Evolutionary conservation across 2,113 vertebrate genomes (phyloP).

Genomic region (Bubalus kerabau): DNA sequence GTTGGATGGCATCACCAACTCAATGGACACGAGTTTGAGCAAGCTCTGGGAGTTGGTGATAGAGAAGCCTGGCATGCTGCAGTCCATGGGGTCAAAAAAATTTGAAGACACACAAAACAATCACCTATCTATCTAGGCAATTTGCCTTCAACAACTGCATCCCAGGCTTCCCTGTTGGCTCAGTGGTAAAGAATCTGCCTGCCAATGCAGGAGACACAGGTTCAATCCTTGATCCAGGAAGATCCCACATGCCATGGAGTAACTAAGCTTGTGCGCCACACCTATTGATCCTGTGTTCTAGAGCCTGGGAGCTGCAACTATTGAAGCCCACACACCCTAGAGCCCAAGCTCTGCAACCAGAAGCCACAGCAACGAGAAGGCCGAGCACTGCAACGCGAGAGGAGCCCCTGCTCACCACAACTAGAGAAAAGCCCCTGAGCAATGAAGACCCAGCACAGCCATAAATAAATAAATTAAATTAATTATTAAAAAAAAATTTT

Average conservation of each 20-base stretch:
- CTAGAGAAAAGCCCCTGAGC: neutral
- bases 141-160: neutral
- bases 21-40: neutral
- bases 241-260: neutral
- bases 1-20: neutral
- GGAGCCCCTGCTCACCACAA: neutral
- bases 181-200: neutral
- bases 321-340: neutral
- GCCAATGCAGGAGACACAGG: neutral
- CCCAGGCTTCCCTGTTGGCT: neutral
- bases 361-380: neutral
- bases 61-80: neutral
- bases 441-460: neutral
- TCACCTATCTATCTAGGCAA: neutral
- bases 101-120: neutral
- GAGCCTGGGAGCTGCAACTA: neutral
- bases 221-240: neutral
- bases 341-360: neutral
- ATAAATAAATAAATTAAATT: neutral
- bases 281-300: neutral
- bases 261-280: neutral
- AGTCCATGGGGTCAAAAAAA: neutral
- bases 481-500: neutral
- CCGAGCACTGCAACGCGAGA: accelerated
- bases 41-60: neutral